phyloP scores from a whole-genome alignment of 2,888 invertebrate species.

The Muscina levida region DNA sequence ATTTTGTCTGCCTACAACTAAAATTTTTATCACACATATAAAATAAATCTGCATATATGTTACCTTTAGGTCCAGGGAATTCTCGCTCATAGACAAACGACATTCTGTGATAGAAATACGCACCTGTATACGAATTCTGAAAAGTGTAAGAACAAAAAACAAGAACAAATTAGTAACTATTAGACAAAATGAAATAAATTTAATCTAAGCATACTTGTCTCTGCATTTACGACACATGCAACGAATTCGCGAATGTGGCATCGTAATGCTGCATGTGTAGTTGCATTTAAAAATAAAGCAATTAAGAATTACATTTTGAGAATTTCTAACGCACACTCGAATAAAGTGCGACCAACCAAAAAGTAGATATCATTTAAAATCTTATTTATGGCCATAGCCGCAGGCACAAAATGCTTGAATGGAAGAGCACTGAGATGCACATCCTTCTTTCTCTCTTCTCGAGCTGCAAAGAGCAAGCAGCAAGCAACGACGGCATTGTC shows the following conservation, averaged over 20 bases:
- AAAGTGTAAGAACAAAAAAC: slow-evolving; percentile 62
- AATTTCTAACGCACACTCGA: too few relatives aligned
- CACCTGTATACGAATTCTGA: slow-evolving; percentile 79
- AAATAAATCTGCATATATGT: too few relatives aligned
- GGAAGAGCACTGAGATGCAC: too few relatives aligned
- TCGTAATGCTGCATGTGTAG: not conserved
- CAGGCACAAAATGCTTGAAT: too few relatives aligned
- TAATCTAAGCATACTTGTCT: too few relatives aligned
- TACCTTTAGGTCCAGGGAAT: slow-evolving; percentile 78
- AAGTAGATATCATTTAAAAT: slow-evolving; percentile 40
- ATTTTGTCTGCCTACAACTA: too few relatives aligned
- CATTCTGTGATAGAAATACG: slow-evolving; percentile 78
- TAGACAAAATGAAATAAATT: slow-evolving; percentile 12
- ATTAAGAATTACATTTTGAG: slow-evolving; percentile 41
- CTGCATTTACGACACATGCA: not conserved
- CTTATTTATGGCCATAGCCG: slow-evolving; percentile 43
- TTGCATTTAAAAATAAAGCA: slow-evolving; percentile 51
- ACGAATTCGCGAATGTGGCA: slow-evolving; percentile 11
- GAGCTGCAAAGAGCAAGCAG: too few relatives aligned
- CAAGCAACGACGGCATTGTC: not conserved
- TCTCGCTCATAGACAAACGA: slow-evolving; percentile 75
- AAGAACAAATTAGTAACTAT: not conserved
- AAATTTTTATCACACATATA: too few relatives aligned
- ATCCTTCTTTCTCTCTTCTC: too few relatives aligned
- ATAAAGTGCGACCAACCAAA: too few relatives aligned